Evolutionary conservation across 2,888 invertebrate species (phyloP).

Genomic region (Ormia ochracea): DNA sequence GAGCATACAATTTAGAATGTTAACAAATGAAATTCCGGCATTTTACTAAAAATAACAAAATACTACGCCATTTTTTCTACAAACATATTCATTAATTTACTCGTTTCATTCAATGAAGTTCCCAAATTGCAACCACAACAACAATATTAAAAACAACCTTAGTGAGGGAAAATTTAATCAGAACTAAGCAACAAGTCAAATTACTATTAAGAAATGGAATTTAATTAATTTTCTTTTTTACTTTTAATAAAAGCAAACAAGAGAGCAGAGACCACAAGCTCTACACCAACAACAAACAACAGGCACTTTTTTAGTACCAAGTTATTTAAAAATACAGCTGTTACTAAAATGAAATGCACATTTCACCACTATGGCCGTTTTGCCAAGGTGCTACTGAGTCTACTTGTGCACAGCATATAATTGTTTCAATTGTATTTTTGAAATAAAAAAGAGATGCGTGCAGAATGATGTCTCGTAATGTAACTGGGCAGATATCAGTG

Average conservation of each 20-base stretch:
- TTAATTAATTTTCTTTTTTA: neutral
- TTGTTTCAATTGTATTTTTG: no score
- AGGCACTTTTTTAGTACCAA: no score
- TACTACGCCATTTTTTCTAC: neutral
- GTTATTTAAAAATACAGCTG: no score
- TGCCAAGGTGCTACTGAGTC: no score
- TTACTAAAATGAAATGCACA: no score
- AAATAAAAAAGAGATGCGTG: no score
- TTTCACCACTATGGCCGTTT: no score
- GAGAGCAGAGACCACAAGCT: no score
- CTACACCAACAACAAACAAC: no score
- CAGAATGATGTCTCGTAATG: no score
- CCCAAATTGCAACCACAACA: neutral
- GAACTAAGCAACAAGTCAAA: constrained; percentile 47
- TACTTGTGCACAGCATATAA: no score
- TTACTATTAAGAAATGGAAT: neutral
- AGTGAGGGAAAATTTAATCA: constrained; percentile 18
- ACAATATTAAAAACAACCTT: constrained; percentile 8
- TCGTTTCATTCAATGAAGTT: neutral
- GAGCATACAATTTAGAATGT: neutral
- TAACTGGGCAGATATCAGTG: no score
- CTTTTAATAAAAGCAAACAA: neutral
- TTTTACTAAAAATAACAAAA: constrained; percentile 16
- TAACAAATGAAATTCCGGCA: constrained; percentile 6
- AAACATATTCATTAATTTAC: neutral